Base-by-base conservation (phyloP, 1,140 invertebrate species). In the Rhopalosiphum padi region DNA sequence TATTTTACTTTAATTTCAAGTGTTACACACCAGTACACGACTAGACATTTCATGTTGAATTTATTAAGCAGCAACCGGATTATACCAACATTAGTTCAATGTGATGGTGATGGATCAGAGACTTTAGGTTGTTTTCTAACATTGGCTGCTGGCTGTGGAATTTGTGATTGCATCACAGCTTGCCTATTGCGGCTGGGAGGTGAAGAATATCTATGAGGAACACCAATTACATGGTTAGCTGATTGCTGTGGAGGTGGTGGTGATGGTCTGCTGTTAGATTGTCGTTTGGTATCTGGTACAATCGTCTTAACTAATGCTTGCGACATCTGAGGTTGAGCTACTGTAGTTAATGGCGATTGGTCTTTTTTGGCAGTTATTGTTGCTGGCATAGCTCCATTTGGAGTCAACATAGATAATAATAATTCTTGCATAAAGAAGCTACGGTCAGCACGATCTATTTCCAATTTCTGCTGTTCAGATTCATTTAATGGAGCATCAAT, bases 391-490 rank as follows among this genome's bases (percentile, higher is more conserved):
- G 46, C 41, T 37, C 30, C 91, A 53, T 85, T 93, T 83, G 91
- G 91, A 51, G 91, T 92, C 94, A 97, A 95, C 51, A 96, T 96
- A 53, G 96, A 96, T 92, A 97, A 95, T 55, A 97, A 95, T 90
- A 97, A 95, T 95, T 97, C 97, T 94, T 97, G 96, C 88, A 97
- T 96, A 95, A 97, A 97, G 35, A 97, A 94, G 95, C 97, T 97
- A 94, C 96, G 96, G 95, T 97, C 97, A 93, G 96, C 96, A 94
- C 96, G 96, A 94, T 97, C 96, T 94, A 96, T 95, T 94, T 97
- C 96, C 94, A 96, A 95, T 89, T 95, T 95, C 94, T 97, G 96
- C 88, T 96, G 94, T 94, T 96, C 96, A 21, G 95, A 94, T 94
- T 97, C 96, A 43, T 96, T 95, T 88, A 96, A 94, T 82, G 95